These are phyloP conservation scores for Myotis daubentonii DNA, from an alignment of 2,797 vertebrate genomes.

Conservation along the genomic window DNA sequence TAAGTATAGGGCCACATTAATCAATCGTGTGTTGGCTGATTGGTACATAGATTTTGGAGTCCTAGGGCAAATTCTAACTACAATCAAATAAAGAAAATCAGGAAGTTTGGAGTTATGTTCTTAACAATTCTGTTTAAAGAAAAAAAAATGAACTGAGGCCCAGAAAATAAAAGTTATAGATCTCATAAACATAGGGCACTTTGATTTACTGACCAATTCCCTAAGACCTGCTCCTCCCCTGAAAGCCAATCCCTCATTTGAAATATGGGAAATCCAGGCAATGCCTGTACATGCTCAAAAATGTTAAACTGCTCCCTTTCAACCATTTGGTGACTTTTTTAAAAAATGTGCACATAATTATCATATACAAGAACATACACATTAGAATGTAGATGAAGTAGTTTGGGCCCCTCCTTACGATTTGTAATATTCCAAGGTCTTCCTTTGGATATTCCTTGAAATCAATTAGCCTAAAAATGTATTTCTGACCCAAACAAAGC, in stretches of 20 bases:
- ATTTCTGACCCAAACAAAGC: not conserved
- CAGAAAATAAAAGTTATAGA: not conserved
- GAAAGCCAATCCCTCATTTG: not conserved
- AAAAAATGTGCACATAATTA: not conserved
- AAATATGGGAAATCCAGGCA: constrained; percentile 8
- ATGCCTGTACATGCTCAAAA: not conserved
- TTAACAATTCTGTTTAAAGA: not conserved
- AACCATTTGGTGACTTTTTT: not conserved
- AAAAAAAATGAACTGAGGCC: not conserved
- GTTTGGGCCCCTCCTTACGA: not conserved
- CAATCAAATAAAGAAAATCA: not conserved
- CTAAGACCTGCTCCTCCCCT: not conserved
- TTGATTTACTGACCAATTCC: not conserved
- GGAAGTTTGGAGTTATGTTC: not conserved
- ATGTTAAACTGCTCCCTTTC: not conserved
- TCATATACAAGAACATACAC: not conserved
- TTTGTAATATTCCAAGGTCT: not conserved
- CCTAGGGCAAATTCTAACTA: not conserved
- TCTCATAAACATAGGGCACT: not conserved
- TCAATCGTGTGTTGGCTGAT: not conserved
- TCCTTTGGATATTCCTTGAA: constrained; percentile 17
- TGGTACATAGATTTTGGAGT: not conserved
- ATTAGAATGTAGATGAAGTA: not conserved
- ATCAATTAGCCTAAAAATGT: not conserved
- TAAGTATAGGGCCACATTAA: not conserved